These are phyloP conservation scores for Ormia ochracea DNA, from an alignment of 2,888 invertebrate genomes.

Conservation along the genomic window DNA sequence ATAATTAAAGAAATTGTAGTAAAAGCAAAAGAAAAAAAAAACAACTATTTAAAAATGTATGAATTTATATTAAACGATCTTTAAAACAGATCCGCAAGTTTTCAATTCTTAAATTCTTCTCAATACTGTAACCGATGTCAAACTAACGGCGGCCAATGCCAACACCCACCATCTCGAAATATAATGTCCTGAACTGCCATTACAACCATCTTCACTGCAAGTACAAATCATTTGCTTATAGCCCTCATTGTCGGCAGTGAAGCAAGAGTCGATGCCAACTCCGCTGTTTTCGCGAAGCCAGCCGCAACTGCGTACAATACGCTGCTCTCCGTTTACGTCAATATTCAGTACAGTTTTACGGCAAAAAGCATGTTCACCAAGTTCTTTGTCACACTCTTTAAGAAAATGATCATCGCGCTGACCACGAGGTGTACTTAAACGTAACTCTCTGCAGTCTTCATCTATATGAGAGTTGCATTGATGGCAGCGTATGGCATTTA, in stretches of 20 bases:
- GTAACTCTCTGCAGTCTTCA: constrained; percentile 81
- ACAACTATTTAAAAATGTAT: not conserved
- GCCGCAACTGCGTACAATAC: constrained; percentile 81
- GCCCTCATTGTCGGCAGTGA: constrained; percentile 81
- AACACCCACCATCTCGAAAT: constrained; percentile 48
- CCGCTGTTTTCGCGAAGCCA: constrained; percentile 77
- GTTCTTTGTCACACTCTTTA: constrained; percentile 75
- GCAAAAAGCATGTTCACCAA: constrained; percentile 79
- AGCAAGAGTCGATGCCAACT: constrained; percentile 77
- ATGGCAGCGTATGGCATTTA: constrained; percentile 81
- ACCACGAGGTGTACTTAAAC: constrained; percentile 77
- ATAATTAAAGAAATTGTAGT: not conserved
- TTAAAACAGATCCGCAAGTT: constrained; percentile 56
- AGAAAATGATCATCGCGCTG: constrained; percentile 77
- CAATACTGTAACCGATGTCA: constrained; percentile 62
- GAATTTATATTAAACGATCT: constrained; percentile 30
- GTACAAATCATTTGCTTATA: constrained; percentile 81
- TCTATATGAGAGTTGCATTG: constrained; percentile 86
- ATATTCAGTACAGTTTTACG: constrained; percentile 83
- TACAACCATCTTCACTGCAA: constrained; percentile 82
- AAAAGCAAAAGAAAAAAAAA: not conserved
- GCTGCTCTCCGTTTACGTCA: constrained; percentile 75
- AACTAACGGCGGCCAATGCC: constrained; percentile 48
- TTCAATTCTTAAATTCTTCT: constrained; percentile 20
- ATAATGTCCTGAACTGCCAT: constrained; percentile 71